These are phyloP conservation scores for Antigone vipio DNA, from an alignment of 2,113 vertebrate genomes.

Conservation along the genomic window DNA sequence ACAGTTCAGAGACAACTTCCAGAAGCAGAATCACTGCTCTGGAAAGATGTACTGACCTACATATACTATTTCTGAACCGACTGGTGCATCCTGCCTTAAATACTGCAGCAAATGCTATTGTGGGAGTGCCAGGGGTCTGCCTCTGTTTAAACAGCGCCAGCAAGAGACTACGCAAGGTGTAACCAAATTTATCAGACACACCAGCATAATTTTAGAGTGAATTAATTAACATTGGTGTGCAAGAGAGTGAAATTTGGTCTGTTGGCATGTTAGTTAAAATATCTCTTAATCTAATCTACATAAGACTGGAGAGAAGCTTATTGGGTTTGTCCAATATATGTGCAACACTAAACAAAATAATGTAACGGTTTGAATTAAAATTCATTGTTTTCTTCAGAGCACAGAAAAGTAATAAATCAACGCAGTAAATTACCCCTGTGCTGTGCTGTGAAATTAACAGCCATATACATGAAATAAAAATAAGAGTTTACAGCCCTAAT, in stretches of 20 bases:
- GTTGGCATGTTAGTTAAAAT: not conserved
- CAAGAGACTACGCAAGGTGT: not conserved
- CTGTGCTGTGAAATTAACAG: slow-evolving; percentile 65
- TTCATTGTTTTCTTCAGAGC: slow-evolving; percentile 54
- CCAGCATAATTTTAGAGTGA: not conserved
- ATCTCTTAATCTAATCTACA: not conserved
- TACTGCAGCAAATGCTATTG: not conserved
- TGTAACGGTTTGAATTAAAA: slow-evolving; percentile 63
- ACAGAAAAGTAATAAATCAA: slow-evolving; percentile 66
- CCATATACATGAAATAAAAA: slow-evolving; percentile 67
- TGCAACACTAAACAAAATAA: not conserved
- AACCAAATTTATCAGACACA: not conserved
- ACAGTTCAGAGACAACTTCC: not conserved
- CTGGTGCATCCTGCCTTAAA: not conserved
- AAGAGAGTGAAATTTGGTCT: not conserved
- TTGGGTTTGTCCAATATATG: not conserved
- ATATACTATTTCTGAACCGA: not conserved
- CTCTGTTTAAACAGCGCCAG: not conserved
- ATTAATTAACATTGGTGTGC: not conserved
- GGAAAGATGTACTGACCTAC: not conserved
- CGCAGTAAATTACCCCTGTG: slow-evolving; percentile 46
- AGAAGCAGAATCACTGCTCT: not conserved
- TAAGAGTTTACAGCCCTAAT: slow-evolving; percentile 63
- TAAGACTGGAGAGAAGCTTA: not conserved
- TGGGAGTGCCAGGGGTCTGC: not conserved